Base-by-base conservation (phyloP, 92 coral and sea anemone species). In the Anthopleura xanthogrammica region DNA sequence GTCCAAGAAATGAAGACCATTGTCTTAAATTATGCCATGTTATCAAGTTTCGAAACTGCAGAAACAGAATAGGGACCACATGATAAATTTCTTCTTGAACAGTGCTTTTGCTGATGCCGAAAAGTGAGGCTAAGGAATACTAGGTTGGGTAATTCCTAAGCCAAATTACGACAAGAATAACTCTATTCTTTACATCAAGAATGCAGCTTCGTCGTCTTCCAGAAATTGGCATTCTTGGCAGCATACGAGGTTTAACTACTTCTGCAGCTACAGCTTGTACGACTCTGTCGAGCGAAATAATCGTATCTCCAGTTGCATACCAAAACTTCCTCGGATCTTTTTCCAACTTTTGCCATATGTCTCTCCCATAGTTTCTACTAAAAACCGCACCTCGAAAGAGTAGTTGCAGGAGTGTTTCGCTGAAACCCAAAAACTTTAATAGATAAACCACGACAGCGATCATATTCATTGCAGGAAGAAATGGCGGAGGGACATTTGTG, bases 1-100 rank as follows among this genome's bases (percentile, higher is more conserved):
- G 43, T 60, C 77, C 68, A 75, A 86, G 40, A 75, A 83, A 87
- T 3, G 73, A 43, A 16, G 70, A 66, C 87, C 87, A 87, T 9
- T 54, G 22, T 24, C 22, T 50, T 16, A 78, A 20, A 17, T 46
- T 39, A 39, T 87, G 90, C 84, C 80, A 83, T 22, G 64, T 82
- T 23, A 77, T 83, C n/a, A 76, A 83, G 20, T n/a, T 58, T 7
- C 65, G 60, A 75, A 64, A 87, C 20, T 71, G 68, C 2, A 83
- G 29, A 36, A 83, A 78, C 16, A 83, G 55, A 19, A 83, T 72
- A 12, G 87, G 82, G 4, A 87, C 87, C 24, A 87, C 23, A 29
- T 86, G 84, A 52, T 85, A 82, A 29, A 81, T 86, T 16, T 89
- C 89, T n/a, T 89, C 84, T 60, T 81, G 77, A 11, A 82, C 87